Conservation (phyloP, 2,888 invertebrate species). For the Xylota sylvarum region DNA sequence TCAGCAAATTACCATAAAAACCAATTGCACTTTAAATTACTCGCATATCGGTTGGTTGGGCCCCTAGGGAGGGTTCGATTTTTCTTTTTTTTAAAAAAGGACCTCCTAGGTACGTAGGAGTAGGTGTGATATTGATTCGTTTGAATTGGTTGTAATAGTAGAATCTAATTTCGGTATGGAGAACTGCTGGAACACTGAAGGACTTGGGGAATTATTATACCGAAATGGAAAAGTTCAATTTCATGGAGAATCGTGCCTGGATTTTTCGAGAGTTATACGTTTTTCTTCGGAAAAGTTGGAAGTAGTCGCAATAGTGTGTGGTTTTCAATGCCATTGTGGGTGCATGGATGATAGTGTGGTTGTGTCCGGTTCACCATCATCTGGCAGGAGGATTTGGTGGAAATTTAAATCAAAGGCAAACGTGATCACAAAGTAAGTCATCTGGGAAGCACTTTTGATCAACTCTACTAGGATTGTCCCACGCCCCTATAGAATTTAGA, state of each 20-base stretch:
- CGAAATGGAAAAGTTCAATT: constrained; percentile 19
- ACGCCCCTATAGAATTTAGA: no score
- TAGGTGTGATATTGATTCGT: constrained; percentile 54
- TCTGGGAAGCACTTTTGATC: no score
- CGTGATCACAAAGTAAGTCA: no score
- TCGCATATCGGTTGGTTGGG: constrained; percentile 63
- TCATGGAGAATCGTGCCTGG: background rate
- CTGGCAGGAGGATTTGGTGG: background rate
- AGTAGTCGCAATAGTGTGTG: background rate
- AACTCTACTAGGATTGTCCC: no score
- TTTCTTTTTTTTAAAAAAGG: constrained; percentile 16
- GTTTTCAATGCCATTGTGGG: background rate
- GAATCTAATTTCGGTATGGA: constrained; percentile 26
- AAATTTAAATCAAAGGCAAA: background rate
- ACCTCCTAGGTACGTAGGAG: background rate
- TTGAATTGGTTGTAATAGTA: constrained; percentile 35
- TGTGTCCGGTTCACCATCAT: background rate
- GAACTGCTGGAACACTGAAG: constrained; percentile 22
- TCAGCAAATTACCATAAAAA: constrained; percentile 74
- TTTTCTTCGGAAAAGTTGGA: background rate
- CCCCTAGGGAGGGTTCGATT: background rate
- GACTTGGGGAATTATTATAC: constrained; percentile 16
- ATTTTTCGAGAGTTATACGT: background rate
- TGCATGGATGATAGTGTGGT: background rate
- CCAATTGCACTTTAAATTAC: constrained; percentile 75